phyloP scores from a whole-genome alignment of 2,888 invertebrate genomes.

The Tineola bisselliella region DNA sequence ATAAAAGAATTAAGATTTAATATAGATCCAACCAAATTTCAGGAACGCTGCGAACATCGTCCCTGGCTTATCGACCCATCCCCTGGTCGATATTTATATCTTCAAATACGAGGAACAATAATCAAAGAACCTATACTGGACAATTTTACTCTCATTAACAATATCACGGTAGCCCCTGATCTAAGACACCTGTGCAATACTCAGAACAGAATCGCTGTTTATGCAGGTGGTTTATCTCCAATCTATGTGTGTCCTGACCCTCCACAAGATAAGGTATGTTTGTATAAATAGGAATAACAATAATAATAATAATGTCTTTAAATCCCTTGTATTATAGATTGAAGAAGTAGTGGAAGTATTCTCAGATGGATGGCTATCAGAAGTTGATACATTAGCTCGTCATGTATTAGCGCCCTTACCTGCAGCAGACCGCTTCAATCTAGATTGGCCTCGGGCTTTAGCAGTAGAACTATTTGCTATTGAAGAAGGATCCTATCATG shows the following conservation, averaged over 20 bases:
- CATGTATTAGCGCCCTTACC: conserved; percentile 66
- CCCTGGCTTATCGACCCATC: conserved; percentile 85
- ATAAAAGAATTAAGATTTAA: background rate
- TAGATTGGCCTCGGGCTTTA: conserved; percentile 73
- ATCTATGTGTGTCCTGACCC: conserved; percentile 70
- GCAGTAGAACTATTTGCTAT: conserved; percentile 83
- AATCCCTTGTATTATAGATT: conserved; percentile 40
- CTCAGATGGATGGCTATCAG: conserved; percentile 80
- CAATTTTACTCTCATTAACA: conserved; percentile 63
- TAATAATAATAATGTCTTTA: too few relatives aligned
- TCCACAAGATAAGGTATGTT: conserved; percentile 36
- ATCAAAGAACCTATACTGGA: conserved; percentile 58
- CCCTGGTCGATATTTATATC: conserved; percentile 79
- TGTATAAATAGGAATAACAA: background rate
- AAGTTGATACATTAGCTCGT: conserved; percentile 63
- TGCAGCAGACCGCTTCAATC: conserved; percentile 67
- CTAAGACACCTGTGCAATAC: conserved; percentile 74
- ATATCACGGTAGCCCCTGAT: conserved; percentile 67
- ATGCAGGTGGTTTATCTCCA: conserved; percentile 73
- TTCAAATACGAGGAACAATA: conserved; percentile 76
- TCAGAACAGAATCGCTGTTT: conserved; percentile 80
- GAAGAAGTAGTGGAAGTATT: conserved; percentile 81
- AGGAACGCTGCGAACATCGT: conserved; percentile 82
- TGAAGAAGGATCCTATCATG: conserved; percentile 77
- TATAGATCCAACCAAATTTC: conserved; percentile 24